phyloP scores from a whole-genome alignment of 1,140 invertebrate species.

The Zaprionus gabonicus region DNA sequence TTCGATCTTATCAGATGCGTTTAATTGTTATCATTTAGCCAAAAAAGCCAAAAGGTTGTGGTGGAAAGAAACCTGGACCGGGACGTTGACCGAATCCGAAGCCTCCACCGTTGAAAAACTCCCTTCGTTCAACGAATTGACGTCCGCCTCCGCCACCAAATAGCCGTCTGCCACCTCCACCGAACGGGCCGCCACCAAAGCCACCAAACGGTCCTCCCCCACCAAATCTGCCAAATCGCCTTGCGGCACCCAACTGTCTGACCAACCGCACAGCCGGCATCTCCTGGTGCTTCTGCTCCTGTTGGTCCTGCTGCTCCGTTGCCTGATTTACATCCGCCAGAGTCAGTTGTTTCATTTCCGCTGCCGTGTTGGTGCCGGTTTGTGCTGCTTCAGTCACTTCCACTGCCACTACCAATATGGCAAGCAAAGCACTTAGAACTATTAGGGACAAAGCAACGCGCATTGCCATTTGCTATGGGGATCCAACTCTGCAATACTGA shows the following conservation, averaged over 20 bases:
- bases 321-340: slow-evolving; percentile 77
- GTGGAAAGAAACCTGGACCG: slow-evolving; percentile 39
- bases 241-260: slow-evolving; percentile 55
- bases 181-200: slow-evolving; percentile 27
- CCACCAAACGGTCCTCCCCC: slow-evolving; percentile 25
- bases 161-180: slow-evolving; percentile 5
- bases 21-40: slow-evolving; percentile 58
- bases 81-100: slow-evolving; percentile 1
- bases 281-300: slow-evolving; percentile 62
- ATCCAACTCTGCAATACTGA: slow-evolving; percentile 22
- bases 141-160: slow-evolving; percentile 10
- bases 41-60: slow-evolving; percentile 47
- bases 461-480: slow-evolving; percentile 49
- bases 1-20: slow-evolving; percentile 52
- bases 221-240: slow-evolving; percentile 33
- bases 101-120: not conserved
- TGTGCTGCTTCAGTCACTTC: not conserved
- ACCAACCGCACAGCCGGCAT: slow-evolving; percentile 59
- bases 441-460: slow-evolving; percentile 67
- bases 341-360: slow-evolving; percentile 74
- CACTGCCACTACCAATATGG: slow-evolving; percentile 33
- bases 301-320: slow-evolving; percentile 38
- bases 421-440: slow-evolving; percentile 67
- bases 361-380: slow-evolving; percentile 5
- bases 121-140: not conserved